Percentiles rank a stretch among this genome's conserved stretches.
Evolutionary conservation across 1,140 invertebrate genomes (phyloP).

Genomic region (Cyclina sinensis): DNA sequence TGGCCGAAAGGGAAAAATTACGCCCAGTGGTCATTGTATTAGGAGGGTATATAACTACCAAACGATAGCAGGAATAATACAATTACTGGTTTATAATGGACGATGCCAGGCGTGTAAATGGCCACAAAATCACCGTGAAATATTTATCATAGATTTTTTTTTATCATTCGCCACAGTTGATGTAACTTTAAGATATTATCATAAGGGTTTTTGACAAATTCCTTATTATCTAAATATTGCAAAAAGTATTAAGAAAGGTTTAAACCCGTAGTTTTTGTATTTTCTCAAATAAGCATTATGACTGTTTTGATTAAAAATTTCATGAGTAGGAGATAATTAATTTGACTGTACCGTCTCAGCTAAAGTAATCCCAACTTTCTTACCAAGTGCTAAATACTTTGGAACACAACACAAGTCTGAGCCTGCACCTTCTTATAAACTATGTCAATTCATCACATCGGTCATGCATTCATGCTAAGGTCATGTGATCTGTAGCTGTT

Average conservation of each 20-base stretch:
- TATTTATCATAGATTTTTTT: conserved; percentile 8
- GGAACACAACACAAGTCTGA: background rate
- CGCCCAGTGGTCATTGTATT: conserved; percentile 10
- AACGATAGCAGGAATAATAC: background rate
- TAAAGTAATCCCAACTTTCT: conserved; percentile 1
- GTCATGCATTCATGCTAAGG: too few relatives aligned
- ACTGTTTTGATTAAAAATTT: background rate
- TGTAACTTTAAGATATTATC: conserved; percentile 3
- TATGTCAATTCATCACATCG: too few relatives aligned
- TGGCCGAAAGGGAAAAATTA: background rate
- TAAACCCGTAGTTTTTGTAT: background rate
- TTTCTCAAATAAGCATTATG: background rate
- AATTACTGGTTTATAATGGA: background rate
- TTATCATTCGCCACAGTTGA: background rate
- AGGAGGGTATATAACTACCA: background rate
- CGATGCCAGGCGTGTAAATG: background rate
- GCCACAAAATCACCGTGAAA: background rate
- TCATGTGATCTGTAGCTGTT: too few relatives aligned
- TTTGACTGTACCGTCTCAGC: background rate
- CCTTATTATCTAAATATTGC: background rate
- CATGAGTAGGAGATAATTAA: background rate
- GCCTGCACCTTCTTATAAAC: too few relatives aligned
- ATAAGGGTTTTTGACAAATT: background rate
- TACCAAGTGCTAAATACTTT: background rate
- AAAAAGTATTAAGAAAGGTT: background rate